Percentiles rank a stretch among this genome's conserved stretches.
These are phyloP conservation scores for Eucera pruinosa DNA, from an alignment of 2,888 invertebrate genomes.

Conservation along the genomic window DNA sequence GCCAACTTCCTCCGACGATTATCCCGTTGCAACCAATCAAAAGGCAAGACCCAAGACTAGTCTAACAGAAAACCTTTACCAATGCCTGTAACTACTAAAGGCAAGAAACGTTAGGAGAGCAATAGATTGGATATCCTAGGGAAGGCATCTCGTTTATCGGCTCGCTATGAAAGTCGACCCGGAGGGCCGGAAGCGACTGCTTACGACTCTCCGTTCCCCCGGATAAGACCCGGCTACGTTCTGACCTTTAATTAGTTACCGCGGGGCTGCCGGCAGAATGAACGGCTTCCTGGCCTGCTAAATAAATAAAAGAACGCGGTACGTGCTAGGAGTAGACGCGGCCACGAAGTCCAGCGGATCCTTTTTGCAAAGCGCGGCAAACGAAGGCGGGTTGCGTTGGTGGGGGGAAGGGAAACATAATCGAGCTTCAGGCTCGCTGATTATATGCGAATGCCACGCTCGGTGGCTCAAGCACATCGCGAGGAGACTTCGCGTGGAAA, in stretches of 20 bases:
- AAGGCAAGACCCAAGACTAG: neutral
- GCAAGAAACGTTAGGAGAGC: conserved; percentile 1
- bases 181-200: conserved; percentile 77
- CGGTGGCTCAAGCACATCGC: conserved; percentile 73
- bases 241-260: conserved; percentile 83
- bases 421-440: conserved; percentile 68
- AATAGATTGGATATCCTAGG: conserved; percentile 40
- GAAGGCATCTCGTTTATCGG: conserved; percentile 68
- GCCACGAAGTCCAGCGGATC: neutral
- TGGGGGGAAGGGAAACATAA: conserved; percentile 63
- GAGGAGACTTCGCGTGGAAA: conserved; percentile 66
- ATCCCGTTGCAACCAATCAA: neutral
- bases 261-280: conserved; percentile 76
- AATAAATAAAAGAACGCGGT: conserved; percentile 79
- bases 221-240: conserved; percentile 69
- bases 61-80: neutral
- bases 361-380: conserved; percentile 14
- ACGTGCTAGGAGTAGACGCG: conserved; percentile 57
- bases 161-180: conserved; percentile 66
- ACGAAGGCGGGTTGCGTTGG: no score
- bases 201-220: conserved; percentile 72
- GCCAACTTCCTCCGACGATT: conserved; percentile 1
- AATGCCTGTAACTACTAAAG: neutral
- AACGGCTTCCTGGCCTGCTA: conserved; percentile 82
- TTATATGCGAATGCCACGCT: conserved; percentile 74